Conservation (phyloP, 2,113 vertebrate species). For the Python bivittatus region DNA sequence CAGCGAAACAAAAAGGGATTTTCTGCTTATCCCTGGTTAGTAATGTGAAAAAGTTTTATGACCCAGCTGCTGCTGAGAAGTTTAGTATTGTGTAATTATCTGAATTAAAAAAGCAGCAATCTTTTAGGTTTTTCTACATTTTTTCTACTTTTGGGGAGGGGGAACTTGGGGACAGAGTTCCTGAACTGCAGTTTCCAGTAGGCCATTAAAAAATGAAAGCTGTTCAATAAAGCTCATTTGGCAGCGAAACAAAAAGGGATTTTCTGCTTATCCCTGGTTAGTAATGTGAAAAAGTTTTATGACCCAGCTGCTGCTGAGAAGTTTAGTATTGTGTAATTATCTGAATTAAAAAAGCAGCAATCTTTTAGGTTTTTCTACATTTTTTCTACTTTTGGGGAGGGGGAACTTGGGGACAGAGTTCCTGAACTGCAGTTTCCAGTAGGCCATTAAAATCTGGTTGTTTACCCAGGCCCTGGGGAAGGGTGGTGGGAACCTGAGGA, state of each 20-base stretch:
- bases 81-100: neutral
- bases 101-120: neutral
- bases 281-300: neutral
- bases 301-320: neutral
- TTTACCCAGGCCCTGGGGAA: neutral
- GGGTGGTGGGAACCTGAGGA: neutral
- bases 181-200: too few relatives aligned
- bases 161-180: too few relatives aligned
- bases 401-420: neutral
- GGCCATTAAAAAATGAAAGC: neutral
- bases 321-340: neutral
- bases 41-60: neutral
- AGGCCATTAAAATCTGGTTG: neutral
- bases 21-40: neutral
- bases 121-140: neutral
- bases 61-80: neutral
- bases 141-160: neutral
- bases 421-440: neutral
- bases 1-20: neutral
- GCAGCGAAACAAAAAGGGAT: neutral
- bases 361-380: neutral
- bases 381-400: neutral
- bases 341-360: neutral
- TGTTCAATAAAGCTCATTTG: neutral
- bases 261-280: neutral